These are phyloP conservation scores for Rhynchonema sp. DNA, from an alignment of 2,888 invertebrate genomes.

Conservation along the genomic window DNA sequence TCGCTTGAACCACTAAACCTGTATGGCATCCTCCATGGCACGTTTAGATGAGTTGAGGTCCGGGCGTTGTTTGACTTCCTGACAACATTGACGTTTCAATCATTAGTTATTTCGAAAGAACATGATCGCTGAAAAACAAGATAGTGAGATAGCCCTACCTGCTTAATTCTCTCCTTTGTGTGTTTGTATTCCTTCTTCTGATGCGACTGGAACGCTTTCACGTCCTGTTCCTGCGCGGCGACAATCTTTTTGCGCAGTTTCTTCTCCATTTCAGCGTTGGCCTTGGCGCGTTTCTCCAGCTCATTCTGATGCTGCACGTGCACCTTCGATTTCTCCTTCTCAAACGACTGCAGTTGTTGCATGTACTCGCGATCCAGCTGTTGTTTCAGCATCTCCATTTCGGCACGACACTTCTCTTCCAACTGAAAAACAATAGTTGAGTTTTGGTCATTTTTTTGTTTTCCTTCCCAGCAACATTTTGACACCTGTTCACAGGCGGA, in stretches of 20 bases:
- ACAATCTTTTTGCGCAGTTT: slow-evolving; percentile 78
- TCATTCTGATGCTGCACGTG: slow-evolving; percentile 44
- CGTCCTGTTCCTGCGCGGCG: slow-evolving; percentile 66
- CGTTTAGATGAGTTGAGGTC: slow-evolving; percentile 7
- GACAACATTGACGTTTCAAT: background rate
- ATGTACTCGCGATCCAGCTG: slow-evolving; percentile 92
- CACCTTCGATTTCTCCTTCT: slow-evolving; percentile 70
- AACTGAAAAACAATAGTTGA: slow-evolving; percentile 42
- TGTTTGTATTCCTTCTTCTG: slow-evolving; percentile 85
- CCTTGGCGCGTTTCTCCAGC: slow-evolving; percentile 46
- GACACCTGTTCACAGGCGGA: background rate
- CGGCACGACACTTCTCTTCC: slow-evolving; percentile 82
- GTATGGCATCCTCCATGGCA: slow-evolving; percentile 9
- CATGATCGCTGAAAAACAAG: no score
- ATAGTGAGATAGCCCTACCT: no score
- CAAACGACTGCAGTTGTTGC: slow-evolving; percentile 58
- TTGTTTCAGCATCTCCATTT: slow-evolving; percentile 87
- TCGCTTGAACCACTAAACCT: background rate
- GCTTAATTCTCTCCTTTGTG: slow-evolving; percentile 86
- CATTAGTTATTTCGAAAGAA: background rate
- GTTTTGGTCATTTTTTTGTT: no score
- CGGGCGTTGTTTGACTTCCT: slow-evolving; percentile 11
- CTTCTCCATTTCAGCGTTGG: slow-evolving; percentile 68
- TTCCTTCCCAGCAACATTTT: no score
- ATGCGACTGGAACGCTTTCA: slow-evolving; percentile 70